These are phyloP conservation scores for Fulmarus glacialis DNA, from an alignment of 2,113 vertebrate species.

Conservation along the genomic window DNA sequence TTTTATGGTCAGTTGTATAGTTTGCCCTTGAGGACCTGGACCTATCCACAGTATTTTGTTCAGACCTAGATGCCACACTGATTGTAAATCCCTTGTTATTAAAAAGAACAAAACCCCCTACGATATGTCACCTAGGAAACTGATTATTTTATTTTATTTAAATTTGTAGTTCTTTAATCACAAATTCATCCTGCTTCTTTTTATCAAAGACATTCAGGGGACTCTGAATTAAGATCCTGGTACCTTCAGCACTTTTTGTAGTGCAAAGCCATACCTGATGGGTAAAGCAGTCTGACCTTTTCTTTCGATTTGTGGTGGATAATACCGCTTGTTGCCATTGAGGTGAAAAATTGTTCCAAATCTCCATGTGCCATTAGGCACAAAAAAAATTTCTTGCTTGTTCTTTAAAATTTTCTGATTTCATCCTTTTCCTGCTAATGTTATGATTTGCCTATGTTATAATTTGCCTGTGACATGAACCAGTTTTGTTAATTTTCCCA, in stretches of 20 bases:
- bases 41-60: background rate
- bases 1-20: conserved; percentile 18
- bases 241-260: background rate
- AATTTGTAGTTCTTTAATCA: background rate
- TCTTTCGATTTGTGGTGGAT: background rate
- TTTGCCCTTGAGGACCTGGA: background rate
- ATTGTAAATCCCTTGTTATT: background rate
- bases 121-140: background rate
- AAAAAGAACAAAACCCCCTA: background rate
- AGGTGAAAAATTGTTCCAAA: background rate
- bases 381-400: background rate
- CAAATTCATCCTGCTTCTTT: background rate
- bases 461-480: background rate
- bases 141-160: background rate
- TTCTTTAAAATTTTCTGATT: background rate
- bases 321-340: background rate
- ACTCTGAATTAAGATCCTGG: background rate
- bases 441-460: background rate
- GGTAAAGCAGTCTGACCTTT: background rate
- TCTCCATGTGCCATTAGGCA: background rate
- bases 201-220: background rate
- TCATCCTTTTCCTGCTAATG: background rate
- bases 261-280: background rate
- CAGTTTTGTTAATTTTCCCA: background rate
- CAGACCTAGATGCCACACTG: background rate